Conservation (phyloP, 2,888 invertebrate species). For the Nymphalis urticae region DNA sequence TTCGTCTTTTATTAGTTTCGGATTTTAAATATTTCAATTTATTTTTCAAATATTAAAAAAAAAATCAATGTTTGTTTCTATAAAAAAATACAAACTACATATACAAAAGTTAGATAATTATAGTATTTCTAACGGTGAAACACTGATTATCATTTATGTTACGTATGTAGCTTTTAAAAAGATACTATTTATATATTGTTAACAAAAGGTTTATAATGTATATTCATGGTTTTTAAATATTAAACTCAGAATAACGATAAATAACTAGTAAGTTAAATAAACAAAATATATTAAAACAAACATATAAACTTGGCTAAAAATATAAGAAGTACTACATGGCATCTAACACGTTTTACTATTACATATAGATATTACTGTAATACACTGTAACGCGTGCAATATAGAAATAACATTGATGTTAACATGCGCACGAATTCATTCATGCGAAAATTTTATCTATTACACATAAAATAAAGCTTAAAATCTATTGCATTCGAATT, state of each 20-base stretch:
- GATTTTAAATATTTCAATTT: neutral
- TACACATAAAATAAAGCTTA: neutral
- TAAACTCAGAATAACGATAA: no score
- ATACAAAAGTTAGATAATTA: no score
- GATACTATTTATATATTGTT: no score
- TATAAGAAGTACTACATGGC: neutral
- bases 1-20: slow-evolving; percentile 17
- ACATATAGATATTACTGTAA: slow-evolving; percentile 23
- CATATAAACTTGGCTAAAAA: neutral
- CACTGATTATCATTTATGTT: no score
- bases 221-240: no score
- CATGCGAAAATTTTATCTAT: neutral
- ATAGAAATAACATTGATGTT: neutral
- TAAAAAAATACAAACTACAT: no score
- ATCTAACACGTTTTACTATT: slow-evolving; percentile 18
- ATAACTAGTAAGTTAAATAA: neutral
- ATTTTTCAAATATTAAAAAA: no score
- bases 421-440: neutral
- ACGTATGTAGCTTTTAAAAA: no score
- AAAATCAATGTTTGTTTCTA: no score
- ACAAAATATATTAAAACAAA: neutral
- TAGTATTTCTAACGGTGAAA: no score
- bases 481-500: neutral
- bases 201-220: no score
- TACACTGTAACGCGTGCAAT: slow-evolving; percentile 19